phyloP scores from a whole-genome alignment of 2,888 invertebrate species.

The Oscheius sp. region DNA sequence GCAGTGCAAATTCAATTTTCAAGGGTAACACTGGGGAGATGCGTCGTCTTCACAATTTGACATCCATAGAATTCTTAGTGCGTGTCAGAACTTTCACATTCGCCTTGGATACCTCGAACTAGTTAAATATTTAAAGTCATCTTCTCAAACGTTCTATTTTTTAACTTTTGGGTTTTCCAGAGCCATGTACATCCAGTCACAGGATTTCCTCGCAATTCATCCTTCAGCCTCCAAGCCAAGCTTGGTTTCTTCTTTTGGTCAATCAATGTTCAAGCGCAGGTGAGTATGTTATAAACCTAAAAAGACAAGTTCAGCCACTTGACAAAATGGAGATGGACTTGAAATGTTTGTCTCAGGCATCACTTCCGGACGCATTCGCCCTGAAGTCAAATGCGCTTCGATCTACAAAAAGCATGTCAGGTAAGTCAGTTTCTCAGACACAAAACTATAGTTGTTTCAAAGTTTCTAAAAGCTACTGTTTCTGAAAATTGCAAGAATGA shows the following conservation, averaged over 20 bases:
- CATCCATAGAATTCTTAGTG: slow-evolving; percentile 9
- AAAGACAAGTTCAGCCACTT: slow-evolving; percentile 42
- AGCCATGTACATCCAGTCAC: slow-evolving; percentile 36
- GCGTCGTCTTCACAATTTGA: neutral
- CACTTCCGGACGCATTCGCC: slow-evolving; percentile 46
- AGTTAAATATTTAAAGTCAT: neutral
- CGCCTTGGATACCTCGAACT: neutral
- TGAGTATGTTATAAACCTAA: neutral
- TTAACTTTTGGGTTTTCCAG: slow-evolving; percentile 1
- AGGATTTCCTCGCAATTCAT: slow-evolving; percentile 50
- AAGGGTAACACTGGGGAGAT: neutral
- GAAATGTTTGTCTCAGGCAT: slow-evolving; percentile 48
- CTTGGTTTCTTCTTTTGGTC: slow-evolving; percentile 57
- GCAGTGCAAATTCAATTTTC: slow-evolving; percentile 28
- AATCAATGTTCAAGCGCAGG: slow-evolving; percentile 57
- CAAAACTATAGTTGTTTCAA: neutral
- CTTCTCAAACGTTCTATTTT: neutral
- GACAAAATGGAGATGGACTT: slow-evolving; percentile 47
- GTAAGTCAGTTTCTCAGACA: slow-evolving; percentile 19
- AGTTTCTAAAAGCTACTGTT: neutral
- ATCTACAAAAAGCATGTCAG: slow-evolving; percentile 48
- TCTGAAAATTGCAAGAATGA: neutral
- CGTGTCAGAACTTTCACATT: neutral
- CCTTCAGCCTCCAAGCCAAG: slow-evolving; percentile 58
- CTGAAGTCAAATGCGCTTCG: slow-evolving; percentile 28